Evolutionary conservation across 2,888 invertebrate genomes (phyloP).

Genomic region (Eurytoma californica): DNA sequence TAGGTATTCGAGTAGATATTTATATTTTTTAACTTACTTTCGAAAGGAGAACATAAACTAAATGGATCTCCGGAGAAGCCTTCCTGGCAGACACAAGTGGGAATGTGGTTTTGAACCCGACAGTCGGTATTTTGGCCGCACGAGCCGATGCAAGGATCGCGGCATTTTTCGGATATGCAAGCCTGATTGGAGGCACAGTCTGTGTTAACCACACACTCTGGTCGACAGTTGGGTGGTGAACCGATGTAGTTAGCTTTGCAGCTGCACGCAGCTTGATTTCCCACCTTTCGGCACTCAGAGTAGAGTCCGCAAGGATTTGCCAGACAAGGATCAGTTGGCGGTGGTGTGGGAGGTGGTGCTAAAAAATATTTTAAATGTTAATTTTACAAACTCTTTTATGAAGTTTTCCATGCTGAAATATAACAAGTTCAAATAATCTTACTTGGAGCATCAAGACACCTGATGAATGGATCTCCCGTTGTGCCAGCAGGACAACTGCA

Average conservation of each 20-base stretch:
- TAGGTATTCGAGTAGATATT: too few species aligned
- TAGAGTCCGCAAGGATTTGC: slow-evolving; percentile 85
- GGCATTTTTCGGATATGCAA: slow-evolving; percentile 84
- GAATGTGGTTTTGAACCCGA: slow-evolving; percentile 83
- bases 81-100: slow-evolving; percentile 80
- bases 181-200: slow-evolving; percentile 82
- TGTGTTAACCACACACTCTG: slow-evolving; percentile 80
- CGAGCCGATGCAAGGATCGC: slow-evolving; percentile 83
- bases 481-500: slow-evolving; percentile 85
- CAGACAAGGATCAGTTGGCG: slow-evolving; percentile 80
- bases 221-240: slow-evolving; percentile 82
- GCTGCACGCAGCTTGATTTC: slow-evolving; percentile 80
- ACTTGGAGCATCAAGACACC: slow-evolving; percentile 79
- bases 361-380: slow-evolving; percentile 42
- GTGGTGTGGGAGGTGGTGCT: slow-evolving; percentile 61
- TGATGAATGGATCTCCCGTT: slow-evolving; percentile 88
- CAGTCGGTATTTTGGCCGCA: slow-evolving; percentile 85
- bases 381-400: background rate
- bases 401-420: background rate
- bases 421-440: slow-evolving; percentile 27
- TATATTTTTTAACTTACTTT: slow-evolving; percentile 50
- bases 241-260: slow-evolving; percentile 82
- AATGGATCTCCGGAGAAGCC: slow-evolving; percentile 83
- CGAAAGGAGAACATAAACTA: slow-evolving; percentile 77
- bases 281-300: slow-evolving; percentile 80